Evolutionary conservation across 2,113 vertebrate species (phyloP), one percentile per base, ranked within the genome.

Genomic region (Chaetura pelagica): DNA sequence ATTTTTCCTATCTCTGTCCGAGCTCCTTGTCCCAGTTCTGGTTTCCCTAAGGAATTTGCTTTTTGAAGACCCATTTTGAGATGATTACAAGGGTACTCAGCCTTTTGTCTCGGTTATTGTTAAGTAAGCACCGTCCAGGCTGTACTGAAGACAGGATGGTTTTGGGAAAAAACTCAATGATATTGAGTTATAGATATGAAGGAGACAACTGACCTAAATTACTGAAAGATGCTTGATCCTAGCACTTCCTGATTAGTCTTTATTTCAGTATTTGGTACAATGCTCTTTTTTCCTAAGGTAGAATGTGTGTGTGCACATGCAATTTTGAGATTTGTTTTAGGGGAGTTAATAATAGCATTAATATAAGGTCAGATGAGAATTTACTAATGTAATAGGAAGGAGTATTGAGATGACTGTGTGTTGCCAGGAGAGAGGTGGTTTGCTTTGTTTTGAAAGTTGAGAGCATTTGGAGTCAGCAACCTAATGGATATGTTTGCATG

Each of bases 261-360:
- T 92, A 46, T 71, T 89, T 91, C 73, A 95, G 54, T 44, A 8
- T 75, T 84, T 72, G 49, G 68, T 78, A 91, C 44, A 63, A 0
- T 54, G 66, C 44, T 91, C 59, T 76, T 94, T 95, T 78, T 81
- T 52, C 64, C 49, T 57, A 32, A 68, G 54, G 91, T 75, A 72
- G 34, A 92, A 80, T 29, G 81, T 89, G 69, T 87, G 32, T 62
- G 49, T 54, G 62, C 80, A 81, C 30, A 84, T 94, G 89, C 89
- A 97, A 93, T 97, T 97, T 97, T 95, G 94, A 95, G 95, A 96
- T 97, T 97, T 96, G 93, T 94, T 96, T 94, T 95, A 94, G 91
- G 95, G 93, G 95, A 97, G 96, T 97, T 97, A 97, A 97, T 97
- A 89, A 97, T 90, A 96, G 88, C 90, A 81, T 96, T 97, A 93